Percentiles rank a stretch among this genome's conserved stretches.
These are phyloP conservation scores for Embidobia sp. DNA, from an alignment of 2,888 invertebrate genomes.

Conservation along the genomic window DNA sequence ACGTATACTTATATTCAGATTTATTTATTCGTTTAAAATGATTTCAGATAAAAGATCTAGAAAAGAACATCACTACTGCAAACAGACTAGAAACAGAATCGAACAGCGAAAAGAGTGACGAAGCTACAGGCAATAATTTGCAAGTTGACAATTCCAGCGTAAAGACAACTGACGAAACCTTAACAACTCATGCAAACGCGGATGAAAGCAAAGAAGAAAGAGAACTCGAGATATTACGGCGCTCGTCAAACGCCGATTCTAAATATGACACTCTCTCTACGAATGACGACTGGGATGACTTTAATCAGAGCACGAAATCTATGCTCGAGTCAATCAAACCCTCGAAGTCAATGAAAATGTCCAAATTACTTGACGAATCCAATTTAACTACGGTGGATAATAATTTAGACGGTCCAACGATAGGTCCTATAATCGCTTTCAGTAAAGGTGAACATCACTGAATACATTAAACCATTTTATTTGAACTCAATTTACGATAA, in stretches of 20 bases:
- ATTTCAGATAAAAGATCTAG: constrained; percentile 46
- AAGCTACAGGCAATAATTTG: constrained; percentile 32
- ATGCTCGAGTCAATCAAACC: constrained; percentile 25
- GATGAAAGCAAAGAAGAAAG: constrained; percentile 64
- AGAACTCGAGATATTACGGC: constrained; percentile 61
- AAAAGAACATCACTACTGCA: constrained; percentile 19
- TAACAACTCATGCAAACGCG: constrained; percentile 30
- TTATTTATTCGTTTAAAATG: neutral
- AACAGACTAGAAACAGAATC: constrained; percentile 26
- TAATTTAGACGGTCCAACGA: constrained; percentile 76
- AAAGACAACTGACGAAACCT: constrained; percentile 40
- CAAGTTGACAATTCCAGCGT: constrained; percentile 39
- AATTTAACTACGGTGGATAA: constrained; percentile 73
- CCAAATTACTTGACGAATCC: constrained; percentile 52
- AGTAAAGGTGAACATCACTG: constrained; percentile 70
- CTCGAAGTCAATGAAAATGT: constrained; percentile 46
- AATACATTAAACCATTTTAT: constrained; percentile 14
- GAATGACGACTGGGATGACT: constrained; percentile 40
- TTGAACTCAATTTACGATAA: no score
- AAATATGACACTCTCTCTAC: constrained; percentile 48
- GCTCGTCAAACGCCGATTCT: constrained; percentile 38
- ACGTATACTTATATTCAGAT: neutral
- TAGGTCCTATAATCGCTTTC: constrained; percentile 72
- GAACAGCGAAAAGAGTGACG: constrained; percentile 34
- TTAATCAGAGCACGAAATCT: constrained; percentile 48